A percentile compares a stretch with the other conserved stretches of the same genome.
phyloP scores from a whole-genome alignment of 92 coral and sea anemone genomes.

The Palythoa grandiflora region DNA sequence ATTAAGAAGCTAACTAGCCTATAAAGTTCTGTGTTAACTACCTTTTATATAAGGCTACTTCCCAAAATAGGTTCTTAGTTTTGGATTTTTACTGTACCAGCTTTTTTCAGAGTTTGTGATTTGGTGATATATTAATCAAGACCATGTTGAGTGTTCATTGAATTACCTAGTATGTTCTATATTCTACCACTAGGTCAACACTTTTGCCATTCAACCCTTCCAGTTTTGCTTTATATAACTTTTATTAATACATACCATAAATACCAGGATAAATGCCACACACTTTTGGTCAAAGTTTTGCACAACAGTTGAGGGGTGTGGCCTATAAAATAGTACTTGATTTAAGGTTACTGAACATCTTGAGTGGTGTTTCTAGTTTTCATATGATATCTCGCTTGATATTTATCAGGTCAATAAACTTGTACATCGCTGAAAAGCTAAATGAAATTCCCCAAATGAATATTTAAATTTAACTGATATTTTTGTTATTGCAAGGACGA shows the following conservation, averaged over 20 bases:
- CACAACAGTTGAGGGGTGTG: not conserved
- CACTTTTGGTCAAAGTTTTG: not conserved
- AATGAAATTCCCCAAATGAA: slow-evolving; percentile 6
- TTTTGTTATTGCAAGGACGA: not conserved
- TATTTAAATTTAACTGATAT: slow-evolving; percentile 2
- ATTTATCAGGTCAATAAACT: not conserved
- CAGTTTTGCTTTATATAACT: not conserved
- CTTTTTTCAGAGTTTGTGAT: not conserved
- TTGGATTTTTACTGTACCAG: not conserved
- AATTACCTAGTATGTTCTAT: not conserved
- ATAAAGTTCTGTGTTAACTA: too few species aligned
- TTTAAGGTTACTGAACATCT: not conserved
- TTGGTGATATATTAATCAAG: not conserved
- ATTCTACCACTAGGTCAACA: not conserved
- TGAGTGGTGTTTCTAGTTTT: not conserved
- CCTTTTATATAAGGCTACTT: too few species aligned
- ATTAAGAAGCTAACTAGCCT: too few species aligned
- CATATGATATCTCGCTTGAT: not conserved
- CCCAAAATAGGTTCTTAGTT: too few species aligned
- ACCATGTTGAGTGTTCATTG: slow-evolving; percentile 1
- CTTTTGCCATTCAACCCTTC: not conserved
- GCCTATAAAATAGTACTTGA: slow-evolving; percentile 1
- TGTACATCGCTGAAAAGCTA: too few species aligned
- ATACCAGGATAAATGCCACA: not conserved
- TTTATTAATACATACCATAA: not conserved